These are phyloP conservation scores for Matsumurasca onukii DNA, from an alignment of 1,140 invertebrate genomes.

Conservation along the genomic window DNA sequence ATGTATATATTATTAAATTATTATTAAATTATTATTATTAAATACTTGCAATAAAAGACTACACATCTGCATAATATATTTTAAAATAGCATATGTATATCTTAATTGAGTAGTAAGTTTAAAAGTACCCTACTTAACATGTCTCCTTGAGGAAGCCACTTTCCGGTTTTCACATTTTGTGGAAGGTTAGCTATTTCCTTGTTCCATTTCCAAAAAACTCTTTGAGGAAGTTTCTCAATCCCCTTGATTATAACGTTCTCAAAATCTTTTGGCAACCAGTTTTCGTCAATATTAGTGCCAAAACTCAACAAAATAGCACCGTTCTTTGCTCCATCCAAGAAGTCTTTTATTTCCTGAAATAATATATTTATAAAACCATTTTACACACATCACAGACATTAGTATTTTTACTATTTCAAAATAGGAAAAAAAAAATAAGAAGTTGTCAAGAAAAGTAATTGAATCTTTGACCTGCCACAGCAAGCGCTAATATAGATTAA, in stretches of 20 bases:
- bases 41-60: no score
- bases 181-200: constrained; percentile 40
- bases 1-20: no score
- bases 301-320: constrained; percentile 47
- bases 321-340: constrained; percentile 63
- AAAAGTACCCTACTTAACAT: constrained; percentile 33
- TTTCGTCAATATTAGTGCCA: constrained; percentile 28
- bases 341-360: constrained; percentile 62
- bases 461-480: no score
- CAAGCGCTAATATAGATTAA: no score
- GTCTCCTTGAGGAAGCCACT: constrained; percentile 38
- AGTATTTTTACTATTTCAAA: no score
- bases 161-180: constrained; percentile 33
- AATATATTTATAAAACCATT: neutral
- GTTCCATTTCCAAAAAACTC: constrained; percentile 74
- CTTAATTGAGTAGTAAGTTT: neutral
- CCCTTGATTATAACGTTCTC: constrained; percentile 27
- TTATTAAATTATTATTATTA: no score
- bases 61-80: no score
- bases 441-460: no score
- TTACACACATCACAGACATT: no score
- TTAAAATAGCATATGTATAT: no score
- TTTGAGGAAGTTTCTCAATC: constrained; percentile 45
- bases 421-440: no score
- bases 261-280: neutral